Evolutionary conservation across 1,140 invertebrate species (phyloP).

Genomic region (Drosophila cardini): DNA sequence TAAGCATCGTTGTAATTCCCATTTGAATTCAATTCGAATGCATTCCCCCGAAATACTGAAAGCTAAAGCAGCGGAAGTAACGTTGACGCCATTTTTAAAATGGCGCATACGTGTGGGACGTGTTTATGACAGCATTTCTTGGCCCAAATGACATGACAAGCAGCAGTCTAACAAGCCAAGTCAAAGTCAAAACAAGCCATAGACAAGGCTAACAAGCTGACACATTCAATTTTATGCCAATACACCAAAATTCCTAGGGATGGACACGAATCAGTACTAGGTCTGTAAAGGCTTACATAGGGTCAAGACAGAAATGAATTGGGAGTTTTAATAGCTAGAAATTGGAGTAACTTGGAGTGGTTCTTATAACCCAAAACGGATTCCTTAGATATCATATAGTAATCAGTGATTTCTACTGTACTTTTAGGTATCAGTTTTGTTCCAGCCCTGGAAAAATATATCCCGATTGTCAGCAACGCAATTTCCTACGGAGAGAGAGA

Average conservation of each 20-base stretch:
- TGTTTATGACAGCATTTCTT: slow-evolving; percentile 66
- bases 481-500: background rate
- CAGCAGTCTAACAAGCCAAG: slow-evolving; percentile 49
- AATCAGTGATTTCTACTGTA: too few relatives aligned
- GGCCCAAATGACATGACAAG: slow-evolving; percentile 59
- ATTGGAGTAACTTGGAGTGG: too few relatives aligned
- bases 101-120: slow-evolving; percentile 76
- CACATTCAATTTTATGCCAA: slow-evolving; percentile 2
- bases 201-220: slow-evolving; percentile 25
- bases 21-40: slow-evolving; percentile 72
- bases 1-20: slow-evolving; percentile 62
- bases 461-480: background rate
- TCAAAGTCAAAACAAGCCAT: slow-evolving; percentile 43
- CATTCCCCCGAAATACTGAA: slow-evolving; percentile 44
- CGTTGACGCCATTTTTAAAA: slow-evolving; percentile 74
- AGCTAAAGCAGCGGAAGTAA: slow-evolving; percentile 58
- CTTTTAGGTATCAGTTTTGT: too few relatives aligned
- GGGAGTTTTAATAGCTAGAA: too few relatives aligned
- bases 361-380: too few relatives aligned
- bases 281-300: too few relatives aligned
- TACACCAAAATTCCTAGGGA: background rate
- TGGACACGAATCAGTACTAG: background rate
- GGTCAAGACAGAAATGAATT: too few relatives aligned
- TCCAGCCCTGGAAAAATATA: slow-evolving; percentile 1
- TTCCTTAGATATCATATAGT: too few relatives aligned